Conservation (phyloP, 2,797 vertebrate species). For the Sphenopsis melanotis region DNA sequence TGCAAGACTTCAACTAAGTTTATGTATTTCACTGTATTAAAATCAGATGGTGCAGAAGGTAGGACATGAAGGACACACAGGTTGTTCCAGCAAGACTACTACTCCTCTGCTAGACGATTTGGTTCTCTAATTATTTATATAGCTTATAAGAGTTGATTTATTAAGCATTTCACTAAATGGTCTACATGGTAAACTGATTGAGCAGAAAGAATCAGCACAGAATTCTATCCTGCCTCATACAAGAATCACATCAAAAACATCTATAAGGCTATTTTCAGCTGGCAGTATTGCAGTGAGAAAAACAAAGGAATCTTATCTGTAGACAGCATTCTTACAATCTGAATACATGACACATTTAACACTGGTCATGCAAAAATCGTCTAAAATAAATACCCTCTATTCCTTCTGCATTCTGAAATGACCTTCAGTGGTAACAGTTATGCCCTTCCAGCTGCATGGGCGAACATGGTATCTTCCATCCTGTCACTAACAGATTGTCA, state of each 20-base stretch:
- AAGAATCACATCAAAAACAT: neutral
- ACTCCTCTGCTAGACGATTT: neutral
- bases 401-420: neutral
- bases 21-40: neutral
- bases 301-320: neutral
- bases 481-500: neutral
- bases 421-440: neutral
- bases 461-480: neutral
- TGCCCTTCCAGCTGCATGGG: neutral
- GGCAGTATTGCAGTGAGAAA: neutral
- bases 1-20: neutral
- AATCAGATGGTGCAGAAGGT: neutral
- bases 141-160: neutral
- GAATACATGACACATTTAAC: neutral
- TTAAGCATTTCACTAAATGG: neutral
- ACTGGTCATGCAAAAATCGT: neutral
- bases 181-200: neutral
- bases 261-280: neutral
- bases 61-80: rapidly evolving
- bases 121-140: neutral
- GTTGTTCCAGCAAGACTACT: neutral
- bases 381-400: neutral
- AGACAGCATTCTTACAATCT: neutral
- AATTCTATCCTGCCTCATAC: neutral
- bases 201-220: neutral